phyloP scores from a whole-genome alignment of 2,888 invertebrate species.

The Sycophila texana region DNA sequence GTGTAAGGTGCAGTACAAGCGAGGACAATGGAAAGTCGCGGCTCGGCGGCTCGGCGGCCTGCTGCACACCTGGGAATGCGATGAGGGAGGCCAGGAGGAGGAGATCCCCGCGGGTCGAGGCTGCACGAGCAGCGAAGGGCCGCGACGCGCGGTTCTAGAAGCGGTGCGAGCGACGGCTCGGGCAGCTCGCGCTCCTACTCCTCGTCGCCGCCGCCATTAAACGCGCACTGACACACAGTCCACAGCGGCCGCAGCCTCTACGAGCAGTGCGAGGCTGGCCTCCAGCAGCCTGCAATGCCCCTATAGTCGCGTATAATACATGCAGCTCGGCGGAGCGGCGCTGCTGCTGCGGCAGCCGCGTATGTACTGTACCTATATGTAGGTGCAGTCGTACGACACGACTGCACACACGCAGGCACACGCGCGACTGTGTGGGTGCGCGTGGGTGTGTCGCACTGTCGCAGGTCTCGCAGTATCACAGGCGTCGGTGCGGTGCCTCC shows the following conservation, averaged over 20 bases:
- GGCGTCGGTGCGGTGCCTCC: too few species aligned
- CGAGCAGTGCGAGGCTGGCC: too few species aligned
- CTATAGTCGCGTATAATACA: not conserved
- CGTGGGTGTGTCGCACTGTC: too few species aligned
- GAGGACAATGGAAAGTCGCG: not conserved
- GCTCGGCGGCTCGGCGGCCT: too few species aligned
- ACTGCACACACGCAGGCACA: not conserved
- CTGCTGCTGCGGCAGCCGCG: conserved; percentile 4
- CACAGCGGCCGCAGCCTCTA: not conserved
- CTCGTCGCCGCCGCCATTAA: conserved; percentile 50
- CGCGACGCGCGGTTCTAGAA: not conserved
- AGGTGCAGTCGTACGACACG: not conserved
- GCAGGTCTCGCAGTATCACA: too few species aligned
- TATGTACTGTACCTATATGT: not conserved
- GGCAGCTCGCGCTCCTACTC: conserved; percentile 23
- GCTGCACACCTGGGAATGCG: too few species aligned
- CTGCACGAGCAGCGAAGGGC: too few species aligned
- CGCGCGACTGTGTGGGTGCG: too few species aligned
- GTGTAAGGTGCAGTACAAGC: not conserved
- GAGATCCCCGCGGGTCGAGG: too few species aligned
- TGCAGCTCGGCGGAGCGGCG: conserved; percentile 2
- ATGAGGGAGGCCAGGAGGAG: too few species aligned
- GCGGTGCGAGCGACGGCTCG: not conserved
- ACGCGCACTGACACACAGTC: conserved; percentile 34
- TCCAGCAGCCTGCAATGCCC: too few species aligned